These are phyloP conservation scores for Diplolepis rosae DNA, from an alignment of 2,888 invertebrate species.

Conservation along the genomic window DNA sequence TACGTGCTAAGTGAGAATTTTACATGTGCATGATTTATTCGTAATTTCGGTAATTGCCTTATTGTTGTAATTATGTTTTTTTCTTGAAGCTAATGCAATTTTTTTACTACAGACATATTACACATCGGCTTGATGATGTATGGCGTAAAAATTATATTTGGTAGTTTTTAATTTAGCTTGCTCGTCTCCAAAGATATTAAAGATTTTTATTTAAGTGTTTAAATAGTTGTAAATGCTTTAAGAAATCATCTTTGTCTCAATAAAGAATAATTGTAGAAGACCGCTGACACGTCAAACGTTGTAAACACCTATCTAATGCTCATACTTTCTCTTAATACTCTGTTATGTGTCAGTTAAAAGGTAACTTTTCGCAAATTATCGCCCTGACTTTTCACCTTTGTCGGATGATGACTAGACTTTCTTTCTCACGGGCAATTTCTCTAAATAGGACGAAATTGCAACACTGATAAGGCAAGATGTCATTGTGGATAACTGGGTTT, in stretches of 20 bases:
- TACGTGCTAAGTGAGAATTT: too few species aligned
- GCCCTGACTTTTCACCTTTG: slow-evolving; percentile 45
- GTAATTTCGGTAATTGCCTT: too few species aligned
- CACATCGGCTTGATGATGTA: neutral
- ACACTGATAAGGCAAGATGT: slow-evolving; percentile 15
- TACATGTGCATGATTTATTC: too few species aligned
- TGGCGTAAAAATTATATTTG: neutral
- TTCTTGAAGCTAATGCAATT: too few species aligned
- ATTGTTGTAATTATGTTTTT: too few species aligned
- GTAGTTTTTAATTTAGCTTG: neutral
- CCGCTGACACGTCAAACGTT: neutral
- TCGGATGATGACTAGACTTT: slow-evolving; percentile 34
- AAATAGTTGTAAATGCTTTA: slow-evolving; percentile 7
- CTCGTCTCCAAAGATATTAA: neutral
- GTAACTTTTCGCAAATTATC: slow-evolving; percentile 37
- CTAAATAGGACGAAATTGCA: slow-evolving; percentile 12
- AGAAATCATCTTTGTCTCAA: slow-evolving; percentile 11
- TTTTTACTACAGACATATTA: too few species aligned
- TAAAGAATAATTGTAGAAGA: slow-evolving; percentile 5
- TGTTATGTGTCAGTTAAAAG: slow-evolving; percentile 36
- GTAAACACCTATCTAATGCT: slow-evolving; percentile 25
- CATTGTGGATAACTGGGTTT: neutral
- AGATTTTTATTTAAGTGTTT: neutral
- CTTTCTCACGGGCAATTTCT: slow-evolving; percentile 20
- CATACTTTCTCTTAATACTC: slow-evolving; percentile 42